Conservation (phyloP, 2,113 vertebrate genomes). For the Eolophus roseicapilla region DNA sequence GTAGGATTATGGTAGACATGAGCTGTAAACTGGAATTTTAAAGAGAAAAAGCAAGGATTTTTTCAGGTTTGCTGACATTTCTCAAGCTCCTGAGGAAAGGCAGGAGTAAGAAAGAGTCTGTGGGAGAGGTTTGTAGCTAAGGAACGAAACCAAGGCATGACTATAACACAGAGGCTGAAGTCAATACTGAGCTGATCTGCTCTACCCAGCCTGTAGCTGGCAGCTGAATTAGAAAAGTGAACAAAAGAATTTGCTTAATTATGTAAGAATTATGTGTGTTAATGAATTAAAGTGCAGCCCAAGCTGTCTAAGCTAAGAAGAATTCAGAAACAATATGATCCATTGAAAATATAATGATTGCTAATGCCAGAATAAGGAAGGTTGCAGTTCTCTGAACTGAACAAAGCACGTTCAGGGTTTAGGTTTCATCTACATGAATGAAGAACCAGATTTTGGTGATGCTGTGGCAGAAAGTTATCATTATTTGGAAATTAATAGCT, state of each 20-base stretch:
- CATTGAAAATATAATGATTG: not conserved
- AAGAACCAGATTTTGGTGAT: not conserved
- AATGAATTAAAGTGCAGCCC: not conserved
- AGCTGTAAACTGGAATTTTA: not conserved
- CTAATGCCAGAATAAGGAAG: not conserved
- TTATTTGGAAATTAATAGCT: not conserved
- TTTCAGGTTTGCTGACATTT: not conserved
- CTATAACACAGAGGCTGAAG: not conserved
- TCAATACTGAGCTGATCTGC: not conserved
- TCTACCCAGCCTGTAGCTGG: not conserved
- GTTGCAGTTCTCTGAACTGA: not conserved
- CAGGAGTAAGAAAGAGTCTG: not conserved
- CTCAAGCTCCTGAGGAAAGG: not conserved
- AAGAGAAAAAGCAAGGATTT: not conserved
- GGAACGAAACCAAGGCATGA: not conserved
- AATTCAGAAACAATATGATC: not conserved
- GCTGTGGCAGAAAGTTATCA: not conserved
- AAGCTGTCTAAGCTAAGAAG: not conserved
- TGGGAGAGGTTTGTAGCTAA: not conserved
- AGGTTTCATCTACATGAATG: not conserved
- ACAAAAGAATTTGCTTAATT: not conserved
- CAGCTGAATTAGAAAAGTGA: not conserved
- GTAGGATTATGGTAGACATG: not conserved
- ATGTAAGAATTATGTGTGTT: not conserved
- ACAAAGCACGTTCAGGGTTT: not conserved